Evolutionary conservation across 2,888 invertebrate genomes (phyloP), one percentile per base, ranked within the genome.

Genomic region (Teleogryllus oceanicus): DNA sequence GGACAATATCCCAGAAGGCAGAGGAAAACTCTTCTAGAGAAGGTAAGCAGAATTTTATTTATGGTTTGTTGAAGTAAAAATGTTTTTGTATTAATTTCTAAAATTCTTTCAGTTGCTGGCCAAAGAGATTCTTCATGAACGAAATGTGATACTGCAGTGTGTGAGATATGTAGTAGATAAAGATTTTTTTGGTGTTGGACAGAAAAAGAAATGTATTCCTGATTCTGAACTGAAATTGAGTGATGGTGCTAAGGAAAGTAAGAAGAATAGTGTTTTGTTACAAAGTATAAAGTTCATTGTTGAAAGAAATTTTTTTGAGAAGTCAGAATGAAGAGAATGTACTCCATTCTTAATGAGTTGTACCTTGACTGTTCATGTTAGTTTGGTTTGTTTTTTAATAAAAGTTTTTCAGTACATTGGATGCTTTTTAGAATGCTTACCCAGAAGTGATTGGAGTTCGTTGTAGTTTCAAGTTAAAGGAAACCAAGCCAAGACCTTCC

Each of bases 131-230:
- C 89, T 92, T 82, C 94, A 94, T 84, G 97, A 97, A 87, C 89
- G 97, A 79, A 97, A 97, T 87, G 89, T 94, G 77, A 89, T 97
- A 78, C 89, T 96, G 50, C 97, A 97, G 86, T 97, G 96, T 88
- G 91, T 97, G 62, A 92, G 94, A 83, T 91, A 92, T 88, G 92
- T 96, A 78, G 92, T 93, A 50, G 90, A 92, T 83, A 93, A 93
- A 84, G 92, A 95, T 84, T 96, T 92, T 86, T 95, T 96, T 78
- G 5, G 37, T 50, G 16, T 37, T 24, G 78, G 62, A 62, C 62
- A 62, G n/a, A 13, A 13, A 18, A 62, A 62, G 10, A 62, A 62
- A n/a, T 13, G 8, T 18, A 62, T 62, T 62, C 8, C 62, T 18
- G 10, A 4, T 62, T 16, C 16, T 62, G 62, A 62, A 62, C n/a